Evolutionary conservation across 1,140 invertebrate species (phyloP).

Genomic region (Drosophila mauritiana): DNA sequence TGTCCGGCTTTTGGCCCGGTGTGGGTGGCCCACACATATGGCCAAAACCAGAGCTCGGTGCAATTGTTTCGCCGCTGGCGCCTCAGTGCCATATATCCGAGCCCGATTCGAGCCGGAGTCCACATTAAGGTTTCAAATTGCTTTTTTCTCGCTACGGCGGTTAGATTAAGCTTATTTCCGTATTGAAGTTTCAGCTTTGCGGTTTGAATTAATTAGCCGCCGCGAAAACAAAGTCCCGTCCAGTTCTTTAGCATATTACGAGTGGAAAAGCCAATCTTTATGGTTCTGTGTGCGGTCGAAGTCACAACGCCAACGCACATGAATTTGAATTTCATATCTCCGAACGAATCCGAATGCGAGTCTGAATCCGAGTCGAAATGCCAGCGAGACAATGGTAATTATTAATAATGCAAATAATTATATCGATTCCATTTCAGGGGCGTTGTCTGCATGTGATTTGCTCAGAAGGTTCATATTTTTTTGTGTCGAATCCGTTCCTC

Average conservation of each 20-base stretch:
- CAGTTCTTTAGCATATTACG: conserved; percentile 65
- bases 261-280: conserved; percentile 24
- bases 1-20: conserved; percentile 35
- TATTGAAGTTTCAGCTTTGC: conserved; percentile 74
- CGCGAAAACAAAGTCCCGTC: conserved; percentile 43
- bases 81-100: conserved; percentile 47
- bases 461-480: conserved; percentile 53
- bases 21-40: conserved; percentile 71
- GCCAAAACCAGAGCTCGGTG: conserved; percentile 43
- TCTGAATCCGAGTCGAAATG: conserved; percentile 34
- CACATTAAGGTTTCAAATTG: conserved; percentile 74
- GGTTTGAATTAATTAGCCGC: conserved; percentile 79
- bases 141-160: conserved; percentile 49
- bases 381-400: conserved; percentile 75
- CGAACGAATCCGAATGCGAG: conserved; percentile 16
- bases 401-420: conserved; percentile 83
- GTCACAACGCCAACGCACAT: conserved; percentile 65
- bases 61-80: conserved; percentile 73
- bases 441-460: conserved; percentile 70
- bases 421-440: conserved; percentile 79
- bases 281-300: conserved; percentile 58
- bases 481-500: conserved; percentile 26
- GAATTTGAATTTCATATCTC: conserved; percentile 51
- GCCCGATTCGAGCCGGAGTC: conserved; percentile 23
- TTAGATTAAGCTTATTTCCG: conserved; percentile 78